Evolutionary conservation across 2,797 vertebrate genomes (phyloP).

Genomic region (Notolabrus celidotus): DNA sequence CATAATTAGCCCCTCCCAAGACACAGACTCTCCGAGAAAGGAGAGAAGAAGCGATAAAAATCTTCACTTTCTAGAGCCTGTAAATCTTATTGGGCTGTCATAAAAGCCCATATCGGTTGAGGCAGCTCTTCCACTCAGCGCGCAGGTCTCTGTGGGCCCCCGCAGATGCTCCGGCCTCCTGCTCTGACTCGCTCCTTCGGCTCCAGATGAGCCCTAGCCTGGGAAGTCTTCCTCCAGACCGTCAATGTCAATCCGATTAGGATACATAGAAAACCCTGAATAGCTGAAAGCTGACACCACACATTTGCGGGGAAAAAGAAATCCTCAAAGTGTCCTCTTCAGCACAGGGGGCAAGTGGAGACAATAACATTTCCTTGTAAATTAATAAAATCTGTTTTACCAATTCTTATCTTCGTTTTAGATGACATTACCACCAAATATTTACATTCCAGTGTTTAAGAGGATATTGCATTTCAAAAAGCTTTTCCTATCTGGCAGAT

Average conservation of each 20-base stretch:
- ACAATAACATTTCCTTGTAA: conserved; percentile 91
- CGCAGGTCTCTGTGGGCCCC: conserved; percentile 83
- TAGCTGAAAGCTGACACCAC: conserved; percentile 91
- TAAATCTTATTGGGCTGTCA: conserved; percentile 93
- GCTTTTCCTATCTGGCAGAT: conserved; percentile 85
- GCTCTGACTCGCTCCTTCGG: conserved; percentile 85
- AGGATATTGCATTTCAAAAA: conserved; percentile 93
- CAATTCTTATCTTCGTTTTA: conserved; percentile 93
- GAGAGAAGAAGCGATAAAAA: conserved; percentile 91
- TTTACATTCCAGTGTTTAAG: conserved; percentile 97
- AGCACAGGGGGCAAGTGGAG: conserved; percentile 83
- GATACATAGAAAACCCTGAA: conserved; percentile 86
- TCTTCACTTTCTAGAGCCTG: conserved; percentile 91
- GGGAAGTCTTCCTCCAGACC: conserved; percentile 89
- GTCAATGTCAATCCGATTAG: conserved; percentile 95
- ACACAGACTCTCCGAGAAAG: conserved; percentile 91
- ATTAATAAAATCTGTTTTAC: conserved; percentile 94
- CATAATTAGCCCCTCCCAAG: conserved; percentile 97
- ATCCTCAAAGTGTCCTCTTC: conserved; percentile 90
- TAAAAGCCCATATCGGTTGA: conserved; percentile 93
- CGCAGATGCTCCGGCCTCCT: conserved; percentile 88
- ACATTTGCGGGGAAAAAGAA: conserved; percentile 87
- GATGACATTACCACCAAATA: conserved; percentile 93
- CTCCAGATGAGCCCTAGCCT: conserved; percentile 86
- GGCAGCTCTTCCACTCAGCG: conserved; percentile 84